Conservation (phyloP, 2,113 vertebrate genomes). For the Salvelinus alpinus region DNA sequence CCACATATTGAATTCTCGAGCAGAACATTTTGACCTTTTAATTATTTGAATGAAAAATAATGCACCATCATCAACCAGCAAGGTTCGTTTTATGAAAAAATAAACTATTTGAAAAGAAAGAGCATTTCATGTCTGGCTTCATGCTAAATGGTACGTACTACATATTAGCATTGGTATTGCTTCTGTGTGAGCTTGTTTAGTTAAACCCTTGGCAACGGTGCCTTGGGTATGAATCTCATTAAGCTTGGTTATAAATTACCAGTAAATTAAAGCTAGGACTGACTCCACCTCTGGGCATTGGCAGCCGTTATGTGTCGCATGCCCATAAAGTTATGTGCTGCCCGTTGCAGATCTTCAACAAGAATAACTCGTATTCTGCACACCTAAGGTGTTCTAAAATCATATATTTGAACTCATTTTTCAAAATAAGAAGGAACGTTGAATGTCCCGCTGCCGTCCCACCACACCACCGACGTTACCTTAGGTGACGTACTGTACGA, state of each 20-base stretch:
- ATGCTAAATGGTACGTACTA: constrained; percentile 8
- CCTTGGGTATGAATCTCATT: constrained; percentile 54
- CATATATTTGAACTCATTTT: neutral
- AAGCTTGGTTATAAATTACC: constrained; percentile 54
- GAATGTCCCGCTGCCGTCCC: neutral
- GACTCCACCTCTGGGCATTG: constrained; percentile 34
- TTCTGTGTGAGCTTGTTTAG: constrained; percentile 50
- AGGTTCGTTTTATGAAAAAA: too few relatives aligned
- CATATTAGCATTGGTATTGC: constrained; percentile 38
- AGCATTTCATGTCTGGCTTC: neutral
- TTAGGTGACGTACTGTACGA: neutral
- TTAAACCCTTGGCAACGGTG: constrained; percentile 37
- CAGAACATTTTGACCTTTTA: too few relatives aligned
- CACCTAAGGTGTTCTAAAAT: constrained; percentile 35
- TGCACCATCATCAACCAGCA: too few relatives aligned
- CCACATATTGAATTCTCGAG: too few relatives aligned
- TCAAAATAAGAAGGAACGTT: constrained; percentile 3
- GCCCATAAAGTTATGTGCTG: constrained; percentile 6
- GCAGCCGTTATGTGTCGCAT: constrained; percentile 15
- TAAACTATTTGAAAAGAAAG: neutral
- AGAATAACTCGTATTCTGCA: constrained; percentile 25
- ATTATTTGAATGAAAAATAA: too few relatives aligned
- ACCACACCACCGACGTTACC: constrained; percentile 5
- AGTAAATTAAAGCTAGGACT: constrained; percentile 33
- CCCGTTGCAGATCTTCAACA: constrained; percentile 18